Conservation (phyloP, 1,140 invertebrate species). For the Wasmannia auropunctata region DNA sequence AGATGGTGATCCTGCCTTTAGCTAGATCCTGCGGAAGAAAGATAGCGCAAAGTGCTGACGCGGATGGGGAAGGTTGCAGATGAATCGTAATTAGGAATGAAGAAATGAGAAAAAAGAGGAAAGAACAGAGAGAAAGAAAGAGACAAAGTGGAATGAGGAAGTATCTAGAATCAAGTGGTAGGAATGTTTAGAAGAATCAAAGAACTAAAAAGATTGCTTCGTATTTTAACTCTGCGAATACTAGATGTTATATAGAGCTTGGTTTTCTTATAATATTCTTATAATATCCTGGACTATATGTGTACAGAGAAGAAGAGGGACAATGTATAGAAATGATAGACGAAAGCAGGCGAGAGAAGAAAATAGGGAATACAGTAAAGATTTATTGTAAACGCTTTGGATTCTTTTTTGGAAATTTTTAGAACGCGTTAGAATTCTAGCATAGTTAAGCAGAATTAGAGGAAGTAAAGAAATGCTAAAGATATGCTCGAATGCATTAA, state of each 20-base stretch:
- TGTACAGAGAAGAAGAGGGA: background rate
- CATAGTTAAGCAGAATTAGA: background rate
- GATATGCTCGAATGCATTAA: background rate
- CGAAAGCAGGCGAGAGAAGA: background rate
- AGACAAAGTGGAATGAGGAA: background rate
- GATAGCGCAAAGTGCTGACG: background rate
- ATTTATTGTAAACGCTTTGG: background rate
- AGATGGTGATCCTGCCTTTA: conserved; percentile 60
- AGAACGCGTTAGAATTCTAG: background rate
- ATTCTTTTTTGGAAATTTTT: background rate
- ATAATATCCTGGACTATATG: background rate
- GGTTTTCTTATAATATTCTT: background rate
- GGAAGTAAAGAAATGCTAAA: background rate
- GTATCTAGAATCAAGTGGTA: conserved; percentile 14
- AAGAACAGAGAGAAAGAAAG: background rate
- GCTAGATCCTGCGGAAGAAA: conserved; percentile 12
- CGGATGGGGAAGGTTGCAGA: background rate
- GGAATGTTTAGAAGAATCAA: background rate
- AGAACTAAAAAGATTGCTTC: conserved; percentile 4
- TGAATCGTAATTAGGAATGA: conserved; percentile 10
- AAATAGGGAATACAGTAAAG: background rate
- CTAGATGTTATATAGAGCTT: conserved; percentile 17
- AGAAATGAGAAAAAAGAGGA: background rate
- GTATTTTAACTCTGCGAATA: background rate
- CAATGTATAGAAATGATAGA: background rate